Base-by-base conservation (phyloP, 37 sponge, comb jelly and placozoan species). In the Aplysina aerophoba region DNA sequence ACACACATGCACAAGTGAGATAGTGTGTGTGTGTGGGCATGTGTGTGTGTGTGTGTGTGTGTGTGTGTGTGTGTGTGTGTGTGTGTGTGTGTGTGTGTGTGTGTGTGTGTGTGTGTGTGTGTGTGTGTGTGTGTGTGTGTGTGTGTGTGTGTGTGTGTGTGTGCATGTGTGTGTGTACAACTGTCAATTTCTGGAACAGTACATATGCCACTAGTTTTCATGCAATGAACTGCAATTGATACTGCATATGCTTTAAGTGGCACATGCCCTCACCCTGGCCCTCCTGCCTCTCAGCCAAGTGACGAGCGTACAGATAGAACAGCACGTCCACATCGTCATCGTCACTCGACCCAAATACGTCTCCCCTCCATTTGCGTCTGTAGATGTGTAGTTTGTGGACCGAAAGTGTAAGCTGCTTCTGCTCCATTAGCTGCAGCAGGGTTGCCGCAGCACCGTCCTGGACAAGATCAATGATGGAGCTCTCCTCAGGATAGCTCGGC, bases 301-400 rank as follows among this genome's bases (percentile, higher is more conserved):
- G 88, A 15, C 60, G 77, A 24, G 94, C 91, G 34, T 88, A 94
- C 53, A 88, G 67, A 73, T 69, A 94, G 79, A 94, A 85, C 50
- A 94, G 55, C n/a, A 85, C 89, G 63, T 88, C 87, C 36, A 88
- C 55, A 55, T 94, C 91, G 65, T 94, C 91, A 22, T 85, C 91
- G 12, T 87, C 89, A 24, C 25, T 33, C 4, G 58, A 40, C 14
- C 94, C 94, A 60, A 94, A 82, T 59, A 85, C 72, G 25, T 75
- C 86, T 21, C 62, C 66, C 53, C 77, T 86, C 83, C 86, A 88
- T 53, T 83, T 78, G 33, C 82, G 86, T 66, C 93, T 88, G 55
- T 4, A 65, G 56, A 22, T 0, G 41, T 81, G 91, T 34, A 94
- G 89, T 65, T 87, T 74, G 54, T 85, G 79, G 11, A 94, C 84